Base-by-base conservation (phyloP, 2,888 invertebrate genomes). In the Chaetogeoica ovagalla region DNA sequence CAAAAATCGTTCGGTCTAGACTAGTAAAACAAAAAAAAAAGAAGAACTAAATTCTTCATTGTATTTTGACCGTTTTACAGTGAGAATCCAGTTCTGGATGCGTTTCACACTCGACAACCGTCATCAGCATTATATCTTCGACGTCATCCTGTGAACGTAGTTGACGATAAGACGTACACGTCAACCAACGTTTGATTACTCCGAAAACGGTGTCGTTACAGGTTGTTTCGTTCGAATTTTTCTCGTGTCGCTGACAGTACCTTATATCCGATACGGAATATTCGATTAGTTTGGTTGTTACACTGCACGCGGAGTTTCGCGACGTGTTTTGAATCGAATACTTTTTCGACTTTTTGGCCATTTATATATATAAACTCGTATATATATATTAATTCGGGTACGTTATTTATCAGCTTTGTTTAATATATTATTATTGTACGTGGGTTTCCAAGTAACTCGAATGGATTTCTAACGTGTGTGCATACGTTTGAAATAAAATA, bases 201-300 rank as follows among this genome's bases (percentile, higher is more conserved):
- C 7, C 63, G 17, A 74, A 55, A 0, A 63, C n/a, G 17, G 52
- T 23, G 6, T 8, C 48, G 48, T 48, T 13, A 13, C 13, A 30
- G 30, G 30, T 48, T 3, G 48, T 52, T 23, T 21, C 30, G 23
- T 4, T 2, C n/a, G 37, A n/a, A 37, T 11, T 2, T 48, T 48
- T 15, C 30, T 52, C n/a, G 21, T 63, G 73, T 3, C n/a, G 63
- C 17, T n/a, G n/a, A 17, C 73, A 73, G n/a, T 73, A 63, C 3
- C 15, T 74, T 19, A 63, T 17, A 30, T 65, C 63, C 17, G 23
- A 55, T 2, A 21, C 21, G 37, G n/a, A 6, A 37, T 65, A 55
- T 11, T 17, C 21, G 37, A 65, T 23, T 5, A 23, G 15, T 52
- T 55, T 37, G n/a, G 59, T 43, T 3, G 2, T 37, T 6, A 8